Evolutionary conservation across 2,888 invertebrate genomes (phyloP), one percentile per base, ranked within the genome.

Genomic region (Ecdyonurus torrentis): DNA sequence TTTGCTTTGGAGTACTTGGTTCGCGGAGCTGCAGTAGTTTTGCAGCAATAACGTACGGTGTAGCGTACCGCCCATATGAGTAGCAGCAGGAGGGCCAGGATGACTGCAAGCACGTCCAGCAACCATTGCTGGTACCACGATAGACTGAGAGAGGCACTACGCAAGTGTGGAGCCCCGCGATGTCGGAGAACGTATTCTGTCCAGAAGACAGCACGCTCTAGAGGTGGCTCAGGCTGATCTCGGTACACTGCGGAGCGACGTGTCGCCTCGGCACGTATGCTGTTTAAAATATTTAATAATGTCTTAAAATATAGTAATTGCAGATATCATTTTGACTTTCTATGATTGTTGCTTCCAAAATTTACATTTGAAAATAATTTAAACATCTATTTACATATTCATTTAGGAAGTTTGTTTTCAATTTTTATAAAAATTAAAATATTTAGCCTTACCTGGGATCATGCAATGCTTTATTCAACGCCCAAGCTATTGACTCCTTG

Each of bases 101-200:
- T 22, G 23, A 60, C 25, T 18, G 55, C 61, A 15, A 62, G 1
- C 24, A 68, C 66, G 58, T 68, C 68, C 55, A 68, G 59, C 62
- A 67, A 59, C 25, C 64, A 60, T 59, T 62, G 64, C 62, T 68
- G 62, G 25, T 64, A 63, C 64, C 66, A 65, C 23, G 63, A n/a
- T 23, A 69, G 67, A n/a, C 66, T 50, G 22, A 62, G 59, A 7
- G 66, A 65, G 1, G 66, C 65, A 1, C 67, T 66, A 3, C 64
- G 65, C 23, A 68, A 62, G 25, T 68, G 69, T 2, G 63, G 64
- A 1, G 70, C 72, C 2, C 70, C 69, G 7, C 69, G 69, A 64
- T 74, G 72, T 24, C 72, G 66, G 37, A 72, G 72, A 18, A 74
- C 70, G 66, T 73, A 72, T 63, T 74, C 74, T n/a, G 71, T 70